Evolutionary conservation across 2,113 vertebrate species (phyloP), one percentile per base, ranked within the genome.

Genomic region (Salminus brasiliensis): DNA sequence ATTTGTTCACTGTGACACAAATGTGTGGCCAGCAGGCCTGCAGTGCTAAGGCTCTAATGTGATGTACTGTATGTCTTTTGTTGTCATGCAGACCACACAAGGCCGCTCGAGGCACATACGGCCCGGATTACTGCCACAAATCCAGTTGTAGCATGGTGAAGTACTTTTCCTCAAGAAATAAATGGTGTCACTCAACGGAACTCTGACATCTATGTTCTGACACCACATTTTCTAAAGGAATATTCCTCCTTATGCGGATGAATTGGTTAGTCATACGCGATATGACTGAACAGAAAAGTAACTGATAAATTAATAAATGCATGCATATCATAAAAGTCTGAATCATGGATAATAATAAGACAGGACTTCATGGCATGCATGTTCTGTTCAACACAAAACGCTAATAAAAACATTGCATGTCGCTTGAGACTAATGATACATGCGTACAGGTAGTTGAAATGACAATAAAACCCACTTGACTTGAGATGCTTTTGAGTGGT

Each of bases 81-180:
- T 76, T 79, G 32, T 62, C 63, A 15, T 65, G 10, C 60, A 83
- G 81, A 83, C 32, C 41, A 49, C 57, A 75, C 15, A 80, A 68
- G 68, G 72, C n/a, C 6, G 45, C n/a, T 72, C 68, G 57, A 57
- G 59, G 34, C 9, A 23, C 23, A 55, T 49, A 57, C 43, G n/a
- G 29, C 36, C 72, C 18, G 23, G 69, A 49, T 45, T 52, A n/a
- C 49, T 81, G 53, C 66, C 25, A 53, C 39, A 65, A 25, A 62
- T 76, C 68, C 43, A 30, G 32, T 29, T 80, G 73, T 69, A 76
- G 52, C 34, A 59, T 39, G 36, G 15, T 7, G 13, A 73, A 59
- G 5, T 78, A 74, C 53, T 74, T 74, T 53, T 25, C 76, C 45
- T 57, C 23, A 3, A 29, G 57, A 21, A 47, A 68, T 18, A 63